Evolutionary conservation across 2,797 vertebrate genomes (phyloP).

Genomic region (Phoebastria nigripes): DNA sequence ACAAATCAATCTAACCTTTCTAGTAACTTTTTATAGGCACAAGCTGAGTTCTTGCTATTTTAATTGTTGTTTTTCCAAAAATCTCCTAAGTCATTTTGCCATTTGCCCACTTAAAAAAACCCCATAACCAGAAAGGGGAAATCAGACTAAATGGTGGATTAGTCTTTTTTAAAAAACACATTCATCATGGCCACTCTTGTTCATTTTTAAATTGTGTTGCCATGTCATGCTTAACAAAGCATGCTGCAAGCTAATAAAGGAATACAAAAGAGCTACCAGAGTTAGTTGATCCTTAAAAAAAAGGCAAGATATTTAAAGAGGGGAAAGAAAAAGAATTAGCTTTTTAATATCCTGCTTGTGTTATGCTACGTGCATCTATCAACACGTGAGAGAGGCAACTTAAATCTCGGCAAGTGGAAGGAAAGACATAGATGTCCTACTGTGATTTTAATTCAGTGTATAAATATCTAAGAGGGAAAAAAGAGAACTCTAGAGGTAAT

Average conservation of each 20-base stretch:
- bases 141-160: constrained; percentile 8
- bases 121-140: background rate
- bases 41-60: background rate
- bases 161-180: background rate
- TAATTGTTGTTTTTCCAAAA: background rate
- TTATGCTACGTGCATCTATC: background rate
- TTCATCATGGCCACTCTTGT: background rate
- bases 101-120: background rate
- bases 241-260: constrained; percentile 17
- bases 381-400: background rate
- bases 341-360: constrained; percentile 52
- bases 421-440: constrained; percentile 12
- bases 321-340: background rate
- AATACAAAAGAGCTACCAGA: background rate
- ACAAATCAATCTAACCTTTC: background rate
- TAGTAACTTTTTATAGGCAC: background rate
- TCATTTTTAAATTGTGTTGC: constrained; percentile 1
- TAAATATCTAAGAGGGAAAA: constrained; percentile 21
- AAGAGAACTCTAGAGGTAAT: background rate
- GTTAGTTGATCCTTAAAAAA: background rate
- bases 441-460: constrained; percentile 53
- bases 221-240: constrained; percentile 25
- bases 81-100: background rate
- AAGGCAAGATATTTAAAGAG: background rate
- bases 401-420: constrained; percentile 26